Base-by-base conservation (phyloP, 2,113 vertebrate genomes). In the Tenrec ecaudatus region DNA sequence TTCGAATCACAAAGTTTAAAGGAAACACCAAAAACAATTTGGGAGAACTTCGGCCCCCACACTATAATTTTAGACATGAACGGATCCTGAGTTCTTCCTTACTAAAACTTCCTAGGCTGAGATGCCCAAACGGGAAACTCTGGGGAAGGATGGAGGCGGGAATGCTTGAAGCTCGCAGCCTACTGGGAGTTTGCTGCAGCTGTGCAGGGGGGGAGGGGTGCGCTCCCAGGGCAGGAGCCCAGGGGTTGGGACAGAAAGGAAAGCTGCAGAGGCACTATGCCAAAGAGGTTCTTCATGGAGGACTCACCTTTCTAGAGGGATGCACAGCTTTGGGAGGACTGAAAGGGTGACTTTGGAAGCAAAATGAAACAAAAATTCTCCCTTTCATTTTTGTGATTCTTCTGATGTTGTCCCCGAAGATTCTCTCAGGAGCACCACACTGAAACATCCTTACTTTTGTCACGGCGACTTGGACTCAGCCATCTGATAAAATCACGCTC, bases 1-100 rank as follows among this genome's bases (percentile, higher is more conserved):
- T 17, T 92, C 38, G 85, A 90, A 78, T 71, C 40, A 10, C 43
- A 88, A 92, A 89, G 31, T 78, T 53, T 57, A 82, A 82, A 36
- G 47, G 47, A 53, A 53, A 53, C 6, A 53, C 47, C 47, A 71
- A 90, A 88, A 85, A 27, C n/a, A 68, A 33, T 9, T 11, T 71
- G 58, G 60, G 58, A 82, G 53, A 73, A 27, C 66, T 89, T 86
- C 31, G 16, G 31, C 5, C 53, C 38, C 53, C 8, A 47, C 73
- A 20, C 43, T 92, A 20, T 29, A 69, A 10, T 43, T 16, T 27
- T 71, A 23, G 64, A 69, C 79, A 19, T 82, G 38, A 95, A 79
- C 75, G 38, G n/a, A 69, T 76, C 60, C 5, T 62, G 68, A 33
- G 19, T 83, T 88, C 29, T 90, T 75, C 53, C 6, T 91, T 29